Percentiles rank a stretch among this genome's conserved stretches.
These are phyloP conservation scores for Amblyjoppa proteus DNA, from an alignment of 2,888 invertebrate genomes.

Conservation along the genomic window DNA sequence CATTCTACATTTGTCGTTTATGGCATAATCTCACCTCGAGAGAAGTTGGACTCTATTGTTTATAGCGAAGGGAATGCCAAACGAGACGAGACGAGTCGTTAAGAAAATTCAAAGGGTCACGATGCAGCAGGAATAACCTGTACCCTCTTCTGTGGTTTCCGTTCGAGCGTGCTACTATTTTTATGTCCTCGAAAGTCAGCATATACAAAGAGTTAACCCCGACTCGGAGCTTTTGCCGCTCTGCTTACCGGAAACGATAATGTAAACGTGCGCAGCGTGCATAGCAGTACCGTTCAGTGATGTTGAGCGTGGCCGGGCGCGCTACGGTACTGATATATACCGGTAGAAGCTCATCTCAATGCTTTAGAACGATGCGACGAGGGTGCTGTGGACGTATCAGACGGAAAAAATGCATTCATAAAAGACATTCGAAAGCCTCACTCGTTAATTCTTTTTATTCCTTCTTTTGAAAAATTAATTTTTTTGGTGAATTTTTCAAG, in stretches of 20 bases:
- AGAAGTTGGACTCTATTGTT: slow-evolving; percentile 4
- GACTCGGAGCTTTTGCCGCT: slow-evolving; percentile 44
- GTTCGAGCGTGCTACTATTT: slow-evolving; percentile 64
- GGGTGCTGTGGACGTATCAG: background rate
- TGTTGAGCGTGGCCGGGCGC: background rate
- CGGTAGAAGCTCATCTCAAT: background rate
- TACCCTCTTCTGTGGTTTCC: slow-evolving; percentile 58
- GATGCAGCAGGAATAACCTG: slow-evolving; percentile 43
- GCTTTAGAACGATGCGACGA: background rate
- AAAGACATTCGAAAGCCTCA: no score
- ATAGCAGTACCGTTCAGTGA: slow-evolving; percentile 7
- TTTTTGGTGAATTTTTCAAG: background rate
- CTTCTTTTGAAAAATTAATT: background rate
- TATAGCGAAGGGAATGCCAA: background rate
- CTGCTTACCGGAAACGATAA: slow-evolving; percentile 67
- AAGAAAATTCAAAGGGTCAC: slow-evolving; percentile 38
- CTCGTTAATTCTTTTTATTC: no score
- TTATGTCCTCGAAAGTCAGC: slow-evolving; percentile 60
- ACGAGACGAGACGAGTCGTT: slow-evolving; percentile 10
- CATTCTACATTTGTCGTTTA: background rate
- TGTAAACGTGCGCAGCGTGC: slow-evolving; percentile 62
- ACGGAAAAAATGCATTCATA: no score
- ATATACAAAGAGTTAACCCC: slow-evolving; percentile 51
- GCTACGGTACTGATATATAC: background rate
- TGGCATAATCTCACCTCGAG: background rate